Conservation (phyloP, 2,113 vertebrate genomes). For the Oryzias curvinotus region DNA sequence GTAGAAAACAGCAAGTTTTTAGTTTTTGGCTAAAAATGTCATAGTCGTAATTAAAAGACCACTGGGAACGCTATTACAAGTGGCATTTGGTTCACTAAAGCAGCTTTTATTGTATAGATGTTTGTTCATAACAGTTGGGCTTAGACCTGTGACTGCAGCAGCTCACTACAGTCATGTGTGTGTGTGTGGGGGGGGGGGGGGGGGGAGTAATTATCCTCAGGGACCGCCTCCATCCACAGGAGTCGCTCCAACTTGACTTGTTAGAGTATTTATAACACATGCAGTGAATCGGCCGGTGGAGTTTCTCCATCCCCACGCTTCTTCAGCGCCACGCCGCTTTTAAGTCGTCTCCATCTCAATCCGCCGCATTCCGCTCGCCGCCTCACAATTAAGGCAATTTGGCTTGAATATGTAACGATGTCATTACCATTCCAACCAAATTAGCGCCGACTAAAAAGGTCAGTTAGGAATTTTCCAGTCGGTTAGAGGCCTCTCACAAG, state of each 20-base stretch:
- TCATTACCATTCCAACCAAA: constrained; percentile 97
- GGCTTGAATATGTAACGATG: constrained; percentile 98
- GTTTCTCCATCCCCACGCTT: constrained; percentile 81
- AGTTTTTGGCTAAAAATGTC: no score
- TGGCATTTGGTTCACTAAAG: no score
- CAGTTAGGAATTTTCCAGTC: constrained; percentile 94
- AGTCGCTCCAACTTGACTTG: constrained; percentile 95
- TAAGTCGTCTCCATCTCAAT: constrained; percentile 90
- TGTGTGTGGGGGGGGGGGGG: no score
- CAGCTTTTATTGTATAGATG: no score
- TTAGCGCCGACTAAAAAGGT: constrained; percentile 94
- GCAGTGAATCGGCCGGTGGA: constrained; percentile 89
- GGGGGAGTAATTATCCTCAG: constrained; percentile 83
- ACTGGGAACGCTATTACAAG: no score
- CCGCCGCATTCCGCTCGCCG: constrained; percentile 84
- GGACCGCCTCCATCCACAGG: constrained; percentile 86
- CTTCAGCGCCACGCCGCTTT: constrained; percentile 50
- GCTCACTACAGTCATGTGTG: constrained; percentile 61
- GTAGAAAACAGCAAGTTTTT: no score
- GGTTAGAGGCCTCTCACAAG: constrained; percentile 91
- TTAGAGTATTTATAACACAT: constrained; percentile 96
- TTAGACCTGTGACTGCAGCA: constrained; percentile 18
- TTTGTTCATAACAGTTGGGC: background rate
- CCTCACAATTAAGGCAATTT: constrained; percentile 99
- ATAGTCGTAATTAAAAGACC: no score